These are phyloP conservation scores for Drosophila subquinaria DNA, from an alignment of 2,888 invertebrate species.

Conservation along the genomic window DNA sequence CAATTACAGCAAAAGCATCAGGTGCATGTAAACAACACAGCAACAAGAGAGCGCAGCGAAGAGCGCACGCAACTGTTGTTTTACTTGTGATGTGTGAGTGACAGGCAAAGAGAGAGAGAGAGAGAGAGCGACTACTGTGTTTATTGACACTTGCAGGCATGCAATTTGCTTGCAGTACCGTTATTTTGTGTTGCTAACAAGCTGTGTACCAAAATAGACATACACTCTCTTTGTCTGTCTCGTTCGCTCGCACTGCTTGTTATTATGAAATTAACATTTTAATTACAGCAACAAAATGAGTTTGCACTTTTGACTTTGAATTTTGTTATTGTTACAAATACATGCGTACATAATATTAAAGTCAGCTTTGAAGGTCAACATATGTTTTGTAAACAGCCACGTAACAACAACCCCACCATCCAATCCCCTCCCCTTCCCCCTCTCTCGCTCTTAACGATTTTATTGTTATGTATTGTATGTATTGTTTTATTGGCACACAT, in stretches of 20 bases:
- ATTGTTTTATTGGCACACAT: slow-evolving; percentile 59
- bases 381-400: slow-evolving; percentile 44
- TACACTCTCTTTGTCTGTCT: background rate
- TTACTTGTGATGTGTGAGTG: background rate
- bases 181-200: slow-evolving; percentile 18
- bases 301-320: slow-evolving; percentile 67
- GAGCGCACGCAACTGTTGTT: slow-evolving; percentile 11
- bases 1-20: slow-evolving; percentile 31
- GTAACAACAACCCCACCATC: slow-evolving; percentile 17
- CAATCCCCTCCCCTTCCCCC: background rate
- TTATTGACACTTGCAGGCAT: slow-evolving; percentile 28
- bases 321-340: slow-evolving; percentile 19
- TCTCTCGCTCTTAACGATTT: slow-evolving; percentile 16
- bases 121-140: slow-evolving; percentile 7
- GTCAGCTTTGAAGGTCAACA: slow-evolving; percentile 63
- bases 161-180: slow-evolving; percentile 15
- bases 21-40: slow-evolving; percentile 24
- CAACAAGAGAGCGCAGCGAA: slow-evolving; percentile 2
- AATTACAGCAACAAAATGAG: slow-evolving; percentile 29
- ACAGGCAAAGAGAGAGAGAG: background rate
- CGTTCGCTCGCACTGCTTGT: background rate
- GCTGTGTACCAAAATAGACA: slow-evolving; percentile 18
- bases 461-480: slow-evolving; percentile 40
- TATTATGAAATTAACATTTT: slow-evolving; percentile 47
- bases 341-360: slow-evolving; percentile 7